Evolutionary conservation across 2,888 invertebrate species (phyloP).

Genomic region (Morinoia aosen): DNA sequence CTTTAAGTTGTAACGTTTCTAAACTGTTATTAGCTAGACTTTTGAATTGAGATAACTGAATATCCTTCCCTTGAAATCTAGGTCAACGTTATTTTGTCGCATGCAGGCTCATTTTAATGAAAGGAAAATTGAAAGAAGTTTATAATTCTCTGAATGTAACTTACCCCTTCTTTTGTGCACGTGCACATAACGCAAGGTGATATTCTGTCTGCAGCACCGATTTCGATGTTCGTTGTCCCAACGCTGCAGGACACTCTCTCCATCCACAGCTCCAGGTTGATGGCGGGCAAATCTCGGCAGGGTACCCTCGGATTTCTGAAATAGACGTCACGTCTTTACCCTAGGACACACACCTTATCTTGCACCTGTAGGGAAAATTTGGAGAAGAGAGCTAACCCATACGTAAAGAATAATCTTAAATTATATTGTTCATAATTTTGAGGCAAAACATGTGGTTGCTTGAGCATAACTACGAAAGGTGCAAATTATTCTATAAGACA

Average conservation of each 20-base stretch:
- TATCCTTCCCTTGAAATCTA: neutral
- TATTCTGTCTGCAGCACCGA: constrained; percentile 72
- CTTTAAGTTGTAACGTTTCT: no score
- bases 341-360: constrained; percentile 69
- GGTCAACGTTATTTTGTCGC: neutral
- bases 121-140: neutral
- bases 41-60: neutral
- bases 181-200: constrained; percentile 75
- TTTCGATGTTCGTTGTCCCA: constrained; percentile 71
- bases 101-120: neutral
- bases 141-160: constrained; percentile 58
- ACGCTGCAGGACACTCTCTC: constrained; percentile 72
- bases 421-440: neutral
- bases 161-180: constrained; percentile 75
- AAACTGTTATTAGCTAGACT: neutral
- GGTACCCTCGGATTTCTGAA: constrained; percentile 86
- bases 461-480: neutral
- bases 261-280: constrained; percentile 72
- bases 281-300: constrained; percentile 77
- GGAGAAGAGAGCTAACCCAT: neutral
- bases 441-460: neutral
- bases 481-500: neutral
- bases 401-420: neutral
- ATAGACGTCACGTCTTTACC: neutral
- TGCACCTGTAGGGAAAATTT: neutral